Evolutionary conservation across 2,113 vertebrate species (phyloP).

Genomic region (Spilogale gracilis): DNA sequence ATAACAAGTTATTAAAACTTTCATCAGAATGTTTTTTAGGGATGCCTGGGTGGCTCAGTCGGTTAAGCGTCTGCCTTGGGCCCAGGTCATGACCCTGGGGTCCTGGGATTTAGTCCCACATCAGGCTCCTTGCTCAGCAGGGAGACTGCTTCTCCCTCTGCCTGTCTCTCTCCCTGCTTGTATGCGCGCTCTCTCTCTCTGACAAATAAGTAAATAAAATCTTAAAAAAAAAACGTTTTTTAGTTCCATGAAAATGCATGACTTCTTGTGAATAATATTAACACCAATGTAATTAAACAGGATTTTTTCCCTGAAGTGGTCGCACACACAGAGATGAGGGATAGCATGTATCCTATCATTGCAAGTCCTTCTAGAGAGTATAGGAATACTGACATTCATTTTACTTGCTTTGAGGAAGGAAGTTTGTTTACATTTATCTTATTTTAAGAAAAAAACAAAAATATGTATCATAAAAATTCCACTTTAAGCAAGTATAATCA

Average conservation of each 20-base stretch:
- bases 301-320: not conserved
- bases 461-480: slow-evolving; percentile 18
- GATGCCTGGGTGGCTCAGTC: too few species aligned
- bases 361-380: not conserved
- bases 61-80: too few species aligned
- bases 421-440: slow-evolving; percentile 29
- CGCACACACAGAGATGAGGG: not conserved
- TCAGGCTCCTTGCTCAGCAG: too few species aligned
- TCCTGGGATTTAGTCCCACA: too few species aligned
- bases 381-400: not conserved
- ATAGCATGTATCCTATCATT: not conserved
- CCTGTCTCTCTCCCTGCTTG: too few species aligned
- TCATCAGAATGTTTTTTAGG: slow-evolving; percentile 29
- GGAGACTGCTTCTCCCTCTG: too few species aligned
- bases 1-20: not conserved
- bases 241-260: slow-evolving; percentile 3
- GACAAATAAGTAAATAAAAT: too few species aligned
- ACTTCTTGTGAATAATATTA: slow-evolving; percentile 21
- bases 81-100: too few species aligned
- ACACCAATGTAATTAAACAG: not conserved
- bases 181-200: too few species aligned
- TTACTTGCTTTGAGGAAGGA: not conserved
- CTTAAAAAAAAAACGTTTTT: not conserved
- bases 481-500: slow-evolving; percentile 38
- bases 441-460: slow-evolving; percentile 33